A percentile compares a stretch with the other conserved stretches of the same genome.
These are phyloP conservation scores for Eulemur macaco DNA, from an alignment of 2,113 vertebrate species.

Conservation along the genomic window DNA sequence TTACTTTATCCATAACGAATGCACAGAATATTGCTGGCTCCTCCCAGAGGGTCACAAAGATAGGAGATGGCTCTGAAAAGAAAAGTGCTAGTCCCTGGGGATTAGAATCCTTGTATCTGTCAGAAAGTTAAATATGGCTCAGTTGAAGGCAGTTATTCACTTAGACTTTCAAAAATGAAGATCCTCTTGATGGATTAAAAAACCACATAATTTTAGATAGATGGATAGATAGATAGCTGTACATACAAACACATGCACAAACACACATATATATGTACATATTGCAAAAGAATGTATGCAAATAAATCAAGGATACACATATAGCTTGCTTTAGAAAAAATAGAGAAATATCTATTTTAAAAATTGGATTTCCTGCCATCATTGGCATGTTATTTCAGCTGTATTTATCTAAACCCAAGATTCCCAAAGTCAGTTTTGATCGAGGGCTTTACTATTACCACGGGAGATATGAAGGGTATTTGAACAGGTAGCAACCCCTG, in stretches of 20 bases:
- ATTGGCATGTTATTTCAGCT: neutral
- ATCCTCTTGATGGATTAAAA: constrained; percentile 71
- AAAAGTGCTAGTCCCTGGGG: constrained; percentile 75
- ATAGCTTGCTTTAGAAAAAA: neutral
- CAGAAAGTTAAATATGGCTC: constrained; percentile 81
- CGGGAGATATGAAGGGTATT: neutral
- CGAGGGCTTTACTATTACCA: neutral
- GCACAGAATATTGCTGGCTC: constrained; percentile 16
- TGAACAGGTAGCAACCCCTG: neutral
- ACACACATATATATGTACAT: neutral
- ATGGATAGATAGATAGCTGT: neutral
- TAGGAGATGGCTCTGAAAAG: constrained; percentile 77
- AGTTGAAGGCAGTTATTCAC: constrained; percentile 75
- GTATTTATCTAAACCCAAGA: neutral
- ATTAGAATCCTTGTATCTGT: constrained; percentile 78
- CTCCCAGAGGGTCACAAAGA: constrained; percentile 61
- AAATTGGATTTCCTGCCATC: neutral
- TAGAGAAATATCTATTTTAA: constrained; percentile 7
- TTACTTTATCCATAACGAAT: constrained; percentile 64
- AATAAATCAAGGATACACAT: neutral
- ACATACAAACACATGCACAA: neutral
- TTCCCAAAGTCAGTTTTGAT: neutral
- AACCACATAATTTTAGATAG: neutral
- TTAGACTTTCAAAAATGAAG: constrained; percentile 68
- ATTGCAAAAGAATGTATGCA: neutral